Base-by-base conservation (phyloP, 2,888 invertebrate species). In the Volucella bombylans region DNA sequence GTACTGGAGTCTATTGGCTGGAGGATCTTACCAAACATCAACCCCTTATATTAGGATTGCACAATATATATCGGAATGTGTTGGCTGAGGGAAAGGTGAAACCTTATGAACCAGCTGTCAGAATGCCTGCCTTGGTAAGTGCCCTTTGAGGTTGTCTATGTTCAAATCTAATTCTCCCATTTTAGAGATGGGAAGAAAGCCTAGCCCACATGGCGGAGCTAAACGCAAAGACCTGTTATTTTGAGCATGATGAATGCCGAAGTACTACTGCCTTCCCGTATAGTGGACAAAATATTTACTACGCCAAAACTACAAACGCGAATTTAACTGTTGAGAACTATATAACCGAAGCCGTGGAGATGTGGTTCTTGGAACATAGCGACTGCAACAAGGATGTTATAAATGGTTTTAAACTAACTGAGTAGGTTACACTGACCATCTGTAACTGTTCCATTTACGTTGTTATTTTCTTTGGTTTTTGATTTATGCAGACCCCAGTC, bases 271-370 rank as follows among this genome's bases (percentile, higher is more conserved):
- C 67, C 0, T 82, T 45, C 2, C 82, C 82, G 10, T 82, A 82
- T 54, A 67, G 65, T 18, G 82, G 82, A 0, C 82, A 82, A 50
- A 82, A 82, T 52, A 82, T 82, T 47, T 82, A 73, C 31, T 78
- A 45, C 50, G 82, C 82, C 31, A 39, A 72, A 14, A 82, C 82
- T 4, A 78, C 82, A 1, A 57, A 10, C 12, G 68, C 50, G 4
- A 82, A 82, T 38, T 62, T 57, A 18, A 82, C 77, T 2, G 57
- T 64, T 12, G 68, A 43, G 54, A 72, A 82, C n/a, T 82, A 73
- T 39, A 78, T 82, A n/a, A 62, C 31, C 4, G 82, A 82, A 38
- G 82, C 82, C 0, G 49, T 72, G 2, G 69, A 77, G 10, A 64
- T 82, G 82, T 82, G 82, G 82, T 82, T 78, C 8, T 9, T 61